A percentile compares a stretch with the other conserved stretches of the same genome.
Evolutionary conservation across 2,113 vertebrate species (phyloP).

Genomic region (Azemiops feae): DNA sequence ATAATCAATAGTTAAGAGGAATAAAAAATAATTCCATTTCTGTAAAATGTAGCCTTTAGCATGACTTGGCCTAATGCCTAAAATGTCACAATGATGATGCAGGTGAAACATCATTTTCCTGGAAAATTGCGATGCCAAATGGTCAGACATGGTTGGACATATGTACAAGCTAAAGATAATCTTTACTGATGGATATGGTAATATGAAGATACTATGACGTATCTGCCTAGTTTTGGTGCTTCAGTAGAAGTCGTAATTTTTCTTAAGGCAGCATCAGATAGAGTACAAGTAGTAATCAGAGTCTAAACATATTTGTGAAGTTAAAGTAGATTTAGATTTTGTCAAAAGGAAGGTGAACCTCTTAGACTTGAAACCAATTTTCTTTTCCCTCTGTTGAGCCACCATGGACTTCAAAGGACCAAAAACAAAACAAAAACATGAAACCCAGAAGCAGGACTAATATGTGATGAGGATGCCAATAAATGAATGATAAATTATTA

Average conservation of each 20-base stretch:
- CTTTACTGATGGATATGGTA: not conserved
- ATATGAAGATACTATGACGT: not conserved
- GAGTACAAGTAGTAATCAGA: not conserved
- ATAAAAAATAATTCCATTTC: not conserved
- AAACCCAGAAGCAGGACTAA: constrained; percentile 53
- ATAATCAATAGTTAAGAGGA: not conserved
- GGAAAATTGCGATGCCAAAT: not conserved
- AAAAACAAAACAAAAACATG: constrained; percentile 51
- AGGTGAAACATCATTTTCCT: too few species aligned
- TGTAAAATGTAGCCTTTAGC: not conserved
- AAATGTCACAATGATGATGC: not conserved
- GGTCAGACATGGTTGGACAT: not conserved
- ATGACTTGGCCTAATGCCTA: not conserved
- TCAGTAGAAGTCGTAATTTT: not conserved
- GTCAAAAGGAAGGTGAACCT: constrained; percentile 38
- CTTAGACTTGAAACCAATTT: constrained; percentile 47
- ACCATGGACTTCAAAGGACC: constrained; percentile 60
- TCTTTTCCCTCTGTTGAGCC: constrained; percentile 51
- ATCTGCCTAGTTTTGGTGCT: not conserved
- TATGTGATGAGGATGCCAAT: constrained; percentile 87
- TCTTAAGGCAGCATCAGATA: not conserved
- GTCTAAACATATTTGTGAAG: not conserved
- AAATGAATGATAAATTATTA: constrained; percentile 96
- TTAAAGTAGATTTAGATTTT: not conserved
- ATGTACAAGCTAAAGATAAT: not conserved